Evolutionary conservation across 2,888 invertebrate species (phyloP).

Genomic region (Anagyrus pseudococci): DNA sequence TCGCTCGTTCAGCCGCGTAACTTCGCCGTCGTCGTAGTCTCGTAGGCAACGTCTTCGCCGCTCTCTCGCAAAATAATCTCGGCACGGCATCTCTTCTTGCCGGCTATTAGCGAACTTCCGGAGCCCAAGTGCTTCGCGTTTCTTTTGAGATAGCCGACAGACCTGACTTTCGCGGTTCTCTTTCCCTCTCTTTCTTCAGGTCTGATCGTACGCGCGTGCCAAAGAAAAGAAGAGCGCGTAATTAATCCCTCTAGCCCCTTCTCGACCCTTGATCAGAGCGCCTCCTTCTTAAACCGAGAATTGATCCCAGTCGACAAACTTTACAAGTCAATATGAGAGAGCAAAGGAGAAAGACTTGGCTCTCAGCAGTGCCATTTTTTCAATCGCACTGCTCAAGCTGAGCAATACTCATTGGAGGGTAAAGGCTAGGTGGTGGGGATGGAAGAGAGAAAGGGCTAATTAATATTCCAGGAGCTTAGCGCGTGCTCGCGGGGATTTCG

Average conservation of each 20-base stretch:
- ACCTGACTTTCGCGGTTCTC: too few species aligned
- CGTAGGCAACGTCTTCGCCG: too few species aligned
- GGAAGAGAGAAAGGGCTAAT: slow-evolving; percentile 22
- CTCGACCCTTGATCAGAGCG: slow-evolving; percentile 1
- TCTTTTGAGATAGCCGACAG: too few species aligned
- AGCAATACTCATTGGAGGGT: too few species aligned
- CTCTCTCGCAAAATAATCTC: slow-evolving; percentile 37
- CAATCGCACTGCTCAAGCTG: too few species aligned
- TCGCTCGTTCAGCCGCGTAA: slow-evolving; percentile 28
- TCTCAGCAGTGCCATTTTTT: too few species aligned
- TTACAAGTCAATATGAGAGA: slow-evolving; percentile 2
- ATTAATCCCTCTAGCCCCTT: slow-evolving; percentile 14
- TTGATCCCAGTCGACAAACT: too few species aligned
- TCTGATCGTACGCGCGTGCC: neutral
- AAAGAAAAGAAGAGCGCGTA: slow-evolving; percentile 14
- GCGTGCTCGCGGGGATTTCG: neutral
- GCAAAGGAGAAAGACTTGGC: neutral
- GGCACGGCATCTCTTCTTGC: slow-evolving; percentile 21
- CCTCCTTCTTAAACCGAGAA: too few species aligned
- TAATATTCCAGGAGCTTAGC: slow-evolving; percentile 26
- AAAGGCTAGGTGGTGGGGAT: too few species aligned
- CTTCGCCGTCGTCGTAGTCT: slow-evolving; percentile 19
- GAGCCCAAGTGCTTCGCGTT: slow-evolving; percentile 26
- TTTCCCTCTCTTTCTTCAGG: too few species aligned
- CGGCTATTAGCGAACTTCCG: slow-evolving; percentile 30